Evolutionary conservation across 2,113 vertebrate species (phyloP).

Genomic region (Prunella himalayana): DNA sequence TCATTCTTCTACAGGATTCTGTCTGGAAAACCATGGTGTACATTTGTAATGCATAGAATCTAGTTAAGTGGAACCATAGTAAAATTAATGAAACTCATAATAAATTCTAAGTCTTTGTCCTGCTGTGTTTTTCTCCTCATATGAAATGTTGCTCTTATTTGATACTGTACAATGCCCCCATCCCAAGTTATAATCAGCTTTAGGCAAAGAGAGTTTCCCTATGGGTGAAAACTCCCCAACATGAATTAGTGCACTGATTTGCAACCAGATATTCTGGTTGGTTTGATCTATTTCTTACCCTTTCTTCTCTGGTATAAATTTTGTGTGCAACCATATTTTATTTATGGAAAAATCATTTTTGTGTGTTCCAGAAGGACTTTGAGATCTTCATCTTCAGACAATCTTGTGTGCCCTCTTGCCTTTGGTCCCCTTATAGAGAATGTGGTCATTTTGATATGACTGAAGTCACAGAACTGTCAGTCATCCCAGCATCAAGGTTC

Average conservation of each 20-base stretch:
- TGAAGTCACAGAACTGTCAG: background rate
- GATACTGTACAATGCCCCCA: background rate
- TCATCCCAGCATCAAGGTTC: background rate
- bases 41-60: background rate
- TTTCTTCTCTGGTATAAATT: background rate
- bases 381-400: background rate
- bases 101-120: background rate
- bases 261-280: background rate
- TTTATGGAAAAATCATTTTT: too few relatives aligned
- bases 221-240: too few relatives aligned
- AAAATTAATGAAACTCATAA: background rate
- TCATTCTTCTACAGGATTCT: background rate
- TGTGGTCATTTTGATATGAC: background rate
- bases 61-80: background rate
- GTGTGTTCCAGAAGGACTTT: background rate
- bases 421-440: background rate
- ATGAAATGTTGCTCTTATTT: background rate
- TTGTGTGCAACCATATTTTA: background rate
- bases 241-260: background rate
- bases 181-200: background rate
- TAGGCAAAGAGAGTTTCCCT: background rate
- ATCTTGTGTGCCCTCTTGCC: background rate
- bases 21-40: background rate
- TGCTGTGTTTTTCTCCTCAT: fast-evolving
- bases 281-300: background rate